Conservation (phyloP, 2,113 vertebrate species). For the Antechinus stuartii region DNA sequence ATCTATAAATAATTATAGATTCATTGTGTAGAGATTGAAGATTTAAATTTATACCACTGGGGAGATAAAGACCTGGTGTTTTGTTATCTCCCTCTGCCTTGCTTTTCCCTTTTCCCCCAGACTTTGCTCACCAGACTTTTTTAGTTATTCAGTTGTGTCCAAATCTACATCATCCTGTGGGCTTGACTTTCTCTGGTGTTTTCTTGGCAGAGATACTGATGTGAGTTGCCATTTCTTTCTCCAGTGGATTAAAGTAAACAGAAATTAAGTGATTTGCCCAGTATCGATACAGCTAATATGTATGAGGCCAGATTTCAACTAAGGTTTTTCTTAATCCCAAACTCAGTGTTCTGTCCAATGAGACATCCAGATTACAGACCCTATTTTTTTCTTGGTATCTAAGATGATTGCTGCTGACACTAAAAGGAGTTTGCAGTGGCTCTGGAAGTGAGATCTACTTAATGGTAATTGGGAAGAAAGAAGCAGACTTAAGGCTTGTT, state of each 20-base stretch:
- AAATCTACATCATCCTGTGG: too few species aligned
- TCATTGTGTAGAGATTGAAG: background rate
- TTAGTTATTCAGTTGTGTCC: background rate
- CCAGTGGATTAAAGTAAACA: background rate
- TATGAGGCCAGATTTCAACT: background rate
- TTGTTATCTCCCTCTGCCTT: background rate
- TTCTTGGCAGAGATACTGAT: background rate
- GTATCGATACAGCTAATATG: background rate
- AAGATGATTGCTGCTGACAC: background rate
- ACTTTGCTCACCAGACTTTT: background rate
- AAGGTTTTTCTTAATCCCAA: background rate
- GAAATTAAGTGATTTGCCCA: background rate
- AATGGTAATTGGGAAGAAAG: background rate
- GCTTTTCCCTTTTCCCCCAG: background rate
- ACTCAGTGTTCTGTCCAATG: background rate
- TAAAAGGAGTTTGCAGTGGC: background rate
- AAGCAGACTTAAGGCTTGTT: background rate
- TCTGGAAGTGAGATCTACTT: background rate
- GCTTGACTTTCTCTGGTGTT: too few species aligned
- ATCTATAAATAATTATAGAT: background rate
- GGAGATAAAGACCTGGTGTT: background rate
- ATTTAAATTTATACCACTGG: background rate
- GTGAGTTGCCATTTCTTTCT: background rate
- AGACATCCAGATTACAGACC: background rate
- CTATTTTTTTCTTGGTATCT: background rate